A percentile compares a stretch with the other conserved stretches of the same genome.
These are phyloP conservation scores for Xiphophorus couchianus DNA, from an alignment of 2,113 vertebrate species.

Conservation along the genomic window DNA sequence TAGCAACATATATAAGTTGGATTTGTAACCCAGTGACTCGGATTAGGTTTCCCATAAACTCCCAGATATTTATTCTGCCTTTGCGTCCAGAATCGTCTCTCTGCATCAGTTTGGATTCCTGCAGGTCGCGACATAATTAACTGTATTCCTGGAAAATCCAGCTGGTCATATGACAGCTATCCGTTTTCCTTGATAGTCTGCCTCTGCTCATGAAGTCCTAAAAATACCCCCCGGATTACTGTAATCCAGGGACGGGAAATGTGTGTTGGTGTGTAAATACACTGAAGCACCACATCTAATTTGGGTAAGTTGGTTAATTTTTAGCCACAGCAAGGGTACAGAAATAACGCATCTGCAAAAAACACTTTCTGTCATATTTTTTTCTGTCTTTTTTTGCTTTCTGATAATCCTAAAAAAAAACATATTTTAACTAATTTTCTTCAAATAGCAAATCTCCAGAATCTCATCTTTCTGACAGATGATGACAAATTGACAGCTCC, in stretches of 20 bases:
- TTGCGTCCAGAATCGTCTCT: not conserved
- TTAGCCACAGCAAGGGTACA: not conserved
- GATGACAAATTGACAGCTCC: not conserved
- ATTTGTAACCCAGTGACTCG: not conserved
- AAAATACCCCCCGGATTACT: slow-evolving; percentile 68
- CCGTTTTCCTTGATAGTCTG: slow-evolving; percentile 54
- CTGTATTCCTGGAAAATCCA: slow-evolving; percentile 32
- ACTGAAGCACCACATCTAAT: not conserved
- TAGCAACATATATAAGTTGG: not conserved
- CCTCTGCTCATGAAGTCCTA: slow-evolving; percentile 54
- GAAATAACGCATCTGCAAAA: not conserved
- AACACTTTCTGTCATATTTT: not conserved
- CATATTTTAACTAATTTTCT: not conserved
- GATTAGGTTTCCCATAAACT: not conserved
- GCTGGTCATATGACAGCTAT: slow-evolving; percentile 49
- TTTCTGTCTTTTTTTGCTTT: not conserved
- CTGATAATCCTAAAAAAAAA: not conserved
- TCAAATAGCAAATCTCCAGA: not conserved
- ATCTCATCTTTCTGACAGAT: not conserved
- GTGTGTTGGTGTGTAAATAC: slow-evolving; percentile 4
- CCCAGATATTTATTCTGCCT: not conserved
- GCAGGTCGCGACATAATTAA: slow-evolving; percentile 15
- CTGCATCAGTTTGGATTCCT: slow-evolving; percentile 21
- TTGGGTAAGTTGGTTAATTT: not conserved
- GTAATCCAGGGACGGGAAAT: slow-evolving; percentile 57